A percentile compares a stretch with the other conserved stretches of the same genome.
phyloP scores from a whole-genome alignment of 2,113 vertebrate genomes.

The Microtus ochrogaster region DNA sequence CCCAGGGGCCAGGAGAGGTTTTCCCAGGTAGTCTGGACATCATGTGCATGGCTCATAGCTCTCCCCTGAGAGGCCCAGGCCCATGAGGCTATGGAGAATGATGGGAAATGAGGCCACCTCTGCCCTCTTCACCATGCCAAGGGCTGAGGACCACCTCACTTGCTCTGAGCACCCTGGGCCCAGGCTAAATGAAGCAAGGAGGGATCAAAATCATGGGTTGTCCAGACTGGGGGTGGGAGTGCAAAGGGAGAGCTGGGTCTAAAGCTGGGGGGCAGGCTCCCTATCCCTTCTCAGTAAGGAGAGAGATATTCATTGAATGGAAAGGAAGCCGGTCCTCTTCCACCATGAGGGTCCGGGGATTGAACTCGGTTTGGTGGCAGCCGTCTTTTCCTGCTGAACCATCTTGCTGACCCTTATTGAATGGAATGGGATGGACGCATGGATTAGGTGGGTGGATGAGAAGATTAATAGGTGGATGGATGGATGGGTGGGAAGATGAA shows the following conservation, averaged over 20 bases:
- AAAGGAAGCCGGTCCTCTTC: neutral
- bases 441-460: neutral
- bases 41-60: neutral
- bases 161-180: neutral
- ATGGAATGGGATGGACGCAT: neutral
- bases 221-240: no score
- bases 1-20: neutral
- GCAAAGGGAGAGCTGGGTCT: neutral
- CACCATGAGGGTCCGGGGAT: neutral
- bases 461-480: neutral
- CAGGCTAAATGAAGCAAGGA: neutral
- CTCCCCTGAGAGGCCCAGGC: neutral
- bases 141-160: no score
- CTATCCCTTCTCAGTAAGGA: neutral
- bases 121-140: neutral
- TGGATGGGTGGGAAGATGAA: neutral
- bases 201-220: accelerated
- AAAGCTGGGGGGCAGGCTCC: neutral
- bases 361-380: neutral
- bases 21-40: neutral
- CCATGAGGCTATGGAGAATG: accelerated
- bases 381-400: neutral
- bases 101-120: neutral
- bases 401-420: no score
- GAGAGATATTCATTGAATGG: neutral